A percentile compares a stretch with the other conserved stretches of the same genome.
Evolutionary conservation across 2,797 vertebrate species (phyloP).

Genomic region (Fistularia tabacaria): DNA sequence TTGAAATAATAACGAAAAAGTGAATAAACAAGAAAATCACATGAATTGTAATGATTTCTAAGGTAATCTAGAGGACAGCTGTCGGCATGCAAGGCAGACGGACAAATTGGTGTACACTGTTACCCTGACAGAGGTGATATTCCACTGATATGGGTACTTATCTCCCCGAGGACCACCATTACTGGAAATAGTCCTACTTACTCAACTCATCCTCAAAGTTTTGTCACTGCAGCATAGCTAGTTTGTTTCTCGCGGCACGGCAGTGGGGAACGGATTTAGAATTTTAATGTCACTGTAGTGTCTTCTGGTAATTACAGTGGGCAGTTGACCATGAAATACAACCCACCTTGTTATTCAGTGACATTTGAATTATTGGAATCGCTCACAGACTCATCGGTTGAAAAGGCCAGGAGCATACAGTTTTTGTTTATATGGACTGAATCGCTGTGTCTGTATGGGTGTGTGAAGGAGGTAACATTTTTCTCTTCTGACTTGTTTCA

Average conservation of each 20-base stretch:
- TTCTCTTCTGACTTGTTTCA: neutral
- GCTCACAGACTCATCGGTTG: slow-evolving; percentile 49
- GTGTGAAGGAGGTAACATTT: neutral
- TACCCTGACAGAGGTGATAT: neutral
- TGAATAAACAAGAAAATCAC: too few relatives aligned
- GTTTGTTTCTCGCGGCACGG: slow-evolving; percentile 20
- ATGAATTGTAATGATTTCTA: too few relatives aligned
- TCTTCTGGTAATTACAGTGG: slow-evolving; percentile 52
- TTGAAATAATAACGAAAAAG: too few relatives aligned
- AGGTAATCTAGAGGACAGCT: too few relatives aligned
- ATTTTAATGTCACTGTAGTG: slow-evolving; percentile 46
- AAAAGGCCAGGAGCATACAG: slow-evolving; percentile 46
- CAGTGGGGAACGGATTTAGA: slow-evolving; percentile 20
- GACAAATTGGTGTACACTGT: neutral
- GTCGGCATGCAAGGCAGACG: neutral
- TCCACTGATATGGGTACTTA: neutral
- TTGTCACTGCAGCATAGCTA: slow-evolving; percentile 4
- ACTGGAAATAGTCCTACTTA: slow-evolving; percentile 11
- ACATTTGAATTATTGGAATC: slow-evolving; percentile 68
- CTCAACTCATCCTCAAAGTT: slow-evolving; percentile 9
- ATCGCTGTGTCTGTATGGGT: slow-evolving; percentile 16
- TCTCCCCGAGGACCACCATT: neutral
- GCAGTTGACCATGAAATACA: slow-evolving; percentile 64
- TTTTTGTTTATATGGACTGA: slow-evolving; percentile 17
- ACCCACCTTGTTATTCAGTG: slow-evolving; percentile 66